phyloP scores from a whole-genome alignment of 2,113 vertebrate species.

The Carassius gibelio region DNA sequence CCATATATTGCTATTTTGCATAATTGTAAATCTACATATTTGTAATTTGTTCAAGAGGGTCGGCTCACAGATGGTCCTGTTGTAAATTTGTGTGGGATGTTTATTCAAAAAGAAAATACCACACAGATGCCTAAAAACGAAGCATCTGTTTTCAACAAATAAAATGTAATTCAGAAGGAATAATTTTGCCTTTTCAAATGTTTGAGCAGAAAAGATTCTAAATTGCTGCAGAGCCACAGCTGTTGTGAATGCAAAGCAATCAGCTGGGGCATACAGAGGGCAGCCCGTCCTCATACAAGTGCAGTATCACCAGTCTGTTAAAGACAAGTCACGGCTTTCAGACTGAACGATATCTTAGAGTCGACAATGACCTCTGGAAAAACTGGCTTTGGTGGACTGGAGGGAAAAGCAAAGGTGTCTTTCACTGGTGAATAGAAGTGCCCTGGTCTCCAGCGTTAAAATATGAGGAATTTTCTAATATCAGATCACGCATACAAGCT shows the following conservation, averaged over 20 bases:
- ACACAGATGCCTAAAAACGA: not conserved
- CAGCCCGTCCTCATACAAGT: constrained; percentile 36
- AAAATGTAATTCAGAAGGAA: not conserved
- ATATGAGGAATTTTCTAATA: constrained; percentile 19
- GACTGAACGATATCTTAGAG: constrained; percentile 42
- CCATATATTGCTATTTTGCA: not conserved
- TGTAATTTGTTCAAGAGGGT: not conserved
- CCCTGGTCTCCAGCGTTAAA: not conserved
- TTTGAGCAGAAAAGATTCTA: constrained; percentile 9
- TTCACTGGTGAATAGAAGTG: not conserved
- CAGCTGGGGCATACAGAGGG: constrained; percentile 50
- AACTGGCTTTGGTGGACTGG: not conserved
- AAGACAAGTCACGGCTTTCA: constrained; percentile 37
- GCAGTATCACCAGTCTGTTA: constrained; percentile 50
- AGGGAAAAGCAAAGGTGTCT: not conserved
- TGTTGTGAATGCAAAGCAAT: constrained; percentile 54
- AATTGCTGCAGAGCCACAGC: constrained; percentile 48
- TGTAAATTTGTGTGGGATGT: constrained; percentile 4
- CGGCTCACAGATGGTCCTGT: not conserved
- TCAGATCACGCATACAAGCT: not conserved
- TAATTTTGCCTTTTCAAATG: constrained; percentile 6
- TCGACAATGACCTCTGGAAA: constrained; percentile 34
- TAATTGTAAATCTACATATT: not conserved
- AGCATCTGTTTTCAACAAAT: constrained; percentile 14
- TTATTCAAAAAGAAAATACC: not conserved